These are phyloP conservation scores for Cinclus mexicanus DNA, from an alignment of 2,113 vertebrate genomes.

Conservation along the genomic window DNA sequence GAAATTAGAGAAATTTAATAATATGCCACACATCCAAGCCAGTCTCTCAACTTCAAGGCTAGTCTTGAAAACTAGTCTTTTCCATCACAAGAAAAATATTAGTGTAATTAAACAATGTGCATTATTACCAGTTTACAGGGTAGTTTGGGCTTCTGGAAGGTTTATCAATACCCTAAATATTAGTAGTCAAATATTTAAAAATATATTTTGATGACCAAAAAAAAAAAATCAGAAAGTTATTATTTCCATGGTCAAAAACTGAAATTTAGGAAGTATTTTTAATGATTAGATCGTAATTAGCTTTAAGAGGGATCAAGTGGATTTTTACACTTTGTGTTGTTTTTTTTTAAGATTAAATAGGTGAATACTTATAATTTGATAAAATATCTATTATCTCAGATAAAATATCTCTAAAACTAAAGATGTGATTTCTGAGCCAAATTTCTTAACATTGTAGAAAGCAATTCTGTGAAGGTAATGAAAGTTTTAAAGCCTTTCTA, in stretches of 20 bases:
- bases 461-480: background rate
- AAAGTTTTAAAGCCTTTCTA: background rate
- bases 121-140: background rate
- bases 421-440: background rate
- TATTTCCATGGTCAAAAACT: background rate
- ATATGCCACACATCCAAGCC: background rate
- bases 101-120: background rate
- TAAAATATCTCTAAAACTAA: background rate
- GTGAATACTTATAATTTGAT: background rate
- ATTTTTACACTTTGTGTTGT: background rate
- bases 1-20: background rate
- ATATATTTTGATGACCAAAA: background rate
- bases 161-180: background rate
- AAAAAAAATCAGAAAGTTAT: background rate
- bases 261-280: background rate
- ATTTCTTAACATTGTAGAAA: background rate
- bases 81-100: background rate
- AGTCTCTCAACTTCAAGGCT: background rate
- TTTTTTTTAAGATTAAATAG: background rate
- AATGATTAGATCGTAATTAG: background rate
- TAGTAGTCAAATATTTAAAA: background rate
- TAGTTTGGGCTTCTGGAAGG: background rate
- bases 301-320: background rate
- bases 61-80: background rate
- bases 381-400: background rate